Percentiles rank a stretch among this genome's conserved stretches.
These are phyloP conservation scores for Glaucidium brasilianum DNA, from an alignment of 2,113 vertebrate species.

Conservation along the genomic window DNA sequence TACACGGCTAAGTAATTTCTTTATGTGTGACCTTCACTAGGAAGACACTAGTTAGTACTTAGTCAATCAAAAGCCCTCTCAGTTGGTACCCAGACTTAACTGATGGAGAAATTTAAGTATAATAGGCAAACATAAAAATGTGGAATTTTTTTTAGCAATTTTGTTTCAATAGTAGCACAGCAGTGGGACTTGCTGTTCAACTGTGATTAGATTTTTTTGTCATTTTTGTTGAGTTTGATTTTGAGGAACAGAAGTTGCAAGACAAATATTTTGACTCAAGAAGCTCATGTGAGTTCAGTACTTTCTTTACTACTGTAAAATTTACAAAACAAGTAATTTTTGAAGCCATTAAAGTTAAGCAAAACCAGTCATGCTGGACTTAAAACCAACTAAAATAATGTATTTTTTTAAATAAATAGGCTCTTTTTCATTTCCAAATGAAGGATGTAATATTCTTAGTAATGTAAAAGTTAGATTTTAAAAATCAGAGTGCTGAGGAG, in stretches of 20 bases:
- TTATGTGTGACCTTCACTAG: not conserved
- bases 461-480: not conserved
- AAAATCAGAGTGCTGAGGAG: not conserved
- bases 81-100: not conserved
- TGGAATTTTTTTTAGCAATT: not conserved
- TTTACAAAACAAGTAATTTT: not conserved
- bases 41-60: not conserved
- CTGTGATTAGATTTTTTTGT: not conserved
- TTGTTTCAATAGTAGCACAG: not conserved
- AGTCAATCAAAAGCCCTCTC: not conserved
- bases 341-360: not conserved
- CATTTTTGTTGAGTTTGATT: not conserved
- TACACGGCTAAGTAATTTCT: not conserved
- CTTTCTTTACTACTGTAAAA: not conserved
- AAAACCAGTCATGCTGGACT: not conserved
- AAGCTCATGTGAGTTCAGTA: not conserved
- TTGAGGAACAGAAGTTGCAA: not conserved
- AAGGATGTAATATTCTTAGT: not conserved
- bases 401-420: not conserved
- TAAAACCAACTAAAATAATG: not conserved
- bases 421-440: not conserved
- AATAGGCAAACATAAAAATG: not conserved
- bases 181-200: not conserved
- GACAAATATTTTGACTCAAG: not conserved
- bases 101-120: not conserved